A percentile compares a stretch with the other conserved stretches of the same genome.
These are phyloP conservation scores for Lagopus muta DNA, from an alignment of 2,113 vertebrate species.

Conservation along the genomic window DNA sequence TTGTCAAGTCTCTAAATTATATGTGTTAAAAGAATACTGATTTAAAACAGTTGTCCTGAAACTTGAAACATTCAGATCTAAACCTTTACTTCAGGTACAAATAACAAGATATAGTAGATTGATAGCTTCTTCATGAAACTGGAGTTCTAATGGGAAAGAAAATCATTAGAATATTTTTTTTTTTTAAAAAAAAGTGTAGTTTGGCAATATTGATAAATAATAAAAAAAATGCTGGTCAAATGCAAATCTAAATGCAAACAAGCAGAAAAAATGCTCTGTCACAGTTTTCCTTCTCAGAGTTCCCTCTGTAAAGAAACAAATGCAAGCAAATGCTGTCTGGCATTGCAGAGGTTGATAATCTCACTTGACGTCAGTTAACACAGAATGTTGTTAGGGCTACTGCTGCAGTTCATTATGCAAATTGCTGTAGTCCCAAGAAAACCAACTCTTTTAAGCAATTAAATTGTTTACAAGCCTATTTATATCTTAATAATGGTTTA, in stretches of 20 bases:
- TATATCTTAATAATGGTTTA: constrained; percentile 63
- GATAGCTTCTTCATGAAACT: not conserved
- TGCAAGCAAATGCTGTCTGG: not conserved
- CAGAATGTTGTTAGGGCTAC: not conserved
- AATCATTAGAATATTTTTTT: not conserved
- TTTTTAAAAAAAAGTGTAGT: not conserved
- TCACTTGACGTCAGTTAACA: not conserved
- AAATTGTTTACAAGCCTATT: constrained; percentile 65
- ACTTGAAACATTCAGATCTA: not conserved
- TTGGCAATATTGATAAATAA: not conserved
- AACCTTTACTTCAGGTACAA: not conserved
- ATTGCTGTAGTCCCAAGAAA: constrained; percentile 58
- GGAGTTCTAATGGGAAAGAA: not conserved
- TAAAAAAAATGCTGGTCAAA: not conserved
- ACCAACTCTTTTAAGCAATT: constrained; percentile 51
- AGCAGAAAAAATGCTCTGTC: not conserved
- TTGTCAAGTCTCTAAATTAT: not conserved
- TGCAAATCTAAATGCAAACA: not conserved
- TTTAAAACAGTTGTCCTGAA: not conserved
- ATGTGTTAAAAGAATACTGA: not conserved
- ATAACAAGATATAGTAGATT: rapidly evolving
- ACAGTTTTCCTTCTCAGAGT: not conserved
- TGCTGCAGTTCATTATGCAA: constrained; percentile 57
- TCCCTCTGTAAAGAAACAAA: not conserved
- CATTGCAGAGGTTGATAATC: not conserved